Percentiles rank a stretch among this genome's conserved stretches.
Conservation (phyloP, 2,888 invertebrate species). For the Xestia sexstrigata region DNA sequence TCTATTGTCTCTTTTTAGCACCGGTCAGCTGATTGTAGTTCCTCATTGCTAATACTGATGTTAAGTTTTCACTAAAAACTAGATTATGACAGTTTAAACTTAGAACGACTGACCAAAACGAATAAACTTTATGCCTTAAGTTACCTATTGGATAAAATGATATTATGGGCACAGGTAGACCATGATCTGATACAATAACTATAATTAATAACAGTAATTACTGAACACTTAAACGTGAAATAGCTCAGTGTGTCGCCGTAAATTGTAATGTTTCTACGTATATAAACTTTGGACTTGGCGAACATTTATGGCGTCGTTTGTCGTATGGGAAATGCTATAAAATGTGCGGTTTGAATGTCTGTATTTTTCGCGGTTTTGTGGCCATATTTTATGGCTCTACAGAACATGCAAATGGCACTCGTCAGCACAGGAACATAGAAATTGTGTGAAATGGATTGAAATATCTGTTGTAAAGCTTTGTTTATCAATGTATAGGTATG, state of each 20-base stretch:
- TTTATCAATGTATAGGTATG: background rate
- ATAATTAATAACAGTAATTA: conserved; percentile 53
- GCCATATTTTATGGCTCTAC: conserved; percentile 24
- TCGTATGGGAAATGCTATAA: conserved; percentile 25
- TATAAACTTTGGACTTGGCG: conserved; percentile 50
- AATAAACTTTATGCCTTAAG: background rate
- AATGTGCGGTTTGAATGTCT: conserved; percentile 29
- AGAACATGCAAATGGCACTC: background rate
- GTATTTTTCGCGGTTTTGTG: conserved; percentile 33
- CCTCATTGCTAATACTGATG: background rate
- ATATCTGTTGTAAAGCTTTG: background rate
- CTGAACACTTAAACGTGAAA: conserved; percentile 59
- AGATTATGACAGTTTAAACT: background rate
- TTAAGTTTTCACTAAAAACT: background rate
- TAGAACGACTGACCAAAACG: background rate
- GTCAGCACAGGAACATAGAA: background rate
- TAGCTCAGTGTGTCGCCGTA: conserved; percentile 51
- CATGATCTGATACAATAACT: conserved; percentile 30
- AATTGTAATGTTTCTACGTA: conserved; percentile 44
- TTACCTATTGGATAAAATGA: background rate
- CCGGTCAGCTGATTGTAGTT: background rate
- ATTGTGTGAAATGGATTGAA: background rate
- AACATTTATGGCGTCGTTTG: conserved; percentile 31
- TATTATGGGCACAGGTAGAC: background rate
- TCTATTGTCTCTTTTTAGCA: background rate